Conservation (phyloP, 2,113 vertebrate genomes). For the Rhea americana region DNA sequence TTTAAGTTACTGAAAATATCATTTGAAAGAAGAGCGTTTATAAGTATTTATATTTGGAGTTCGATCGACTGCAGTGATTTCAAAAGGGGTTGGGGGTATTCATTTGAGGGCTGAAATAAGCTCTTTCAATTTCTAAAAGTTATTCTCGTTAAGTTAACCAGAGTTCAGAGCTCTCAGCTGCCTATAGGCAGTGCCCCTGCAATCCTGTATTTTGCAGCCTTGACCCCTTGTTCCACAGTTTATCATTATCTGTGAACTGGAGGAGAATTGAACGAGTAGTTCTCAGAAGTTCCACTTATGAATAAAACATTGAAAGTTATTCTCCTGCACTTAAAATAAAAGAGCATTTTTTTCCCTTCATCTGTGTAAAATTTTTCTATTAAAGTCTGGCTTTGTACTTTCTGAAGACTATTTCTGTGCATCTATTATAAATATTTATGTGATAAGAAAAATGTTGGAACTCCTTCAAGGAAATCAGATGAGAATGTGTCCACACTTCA, state of each 20-base stretch:
- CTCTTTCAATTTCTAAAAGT: neutral
- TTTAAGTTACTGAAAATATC: neutral
- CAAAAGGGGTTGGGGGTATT: neutral
- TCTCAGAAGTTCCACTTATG: conserved; percentile 4
- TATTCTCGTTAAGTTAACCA: neutral
- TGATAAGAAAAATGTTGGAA: conserved; percentile 1
- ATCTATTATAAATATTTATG: conserved; percentile 57
- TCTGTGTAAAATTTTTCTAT: conserved; percentile 14
- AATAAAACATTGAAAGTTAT: conserved; percentile 47
- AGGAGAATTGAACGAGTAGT: neutral
- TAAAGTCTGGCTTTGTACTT: conserved; percentile 19
- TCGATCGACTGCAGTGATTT: neutral
- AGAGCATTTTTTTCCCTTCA: neutral
- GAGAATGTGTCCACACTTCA: neutral
- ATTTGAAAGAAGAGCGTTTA: neutral
- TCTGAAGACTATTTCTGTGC: conserved; percentile 3
- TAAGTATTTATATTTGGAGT: neutral
- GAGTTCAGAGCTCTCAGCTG: neutral
- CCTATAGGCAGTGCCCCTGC: neutral
- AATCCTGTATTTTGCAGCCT: neutral
- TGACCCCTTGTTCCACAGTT: neutral
- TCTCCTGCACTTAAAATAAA: conserved; percentile 15
- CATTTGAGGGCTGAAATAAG: neutral
- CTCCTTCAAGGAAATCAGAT: conserved; percentile 35
- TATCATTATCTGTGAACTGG: neutral